Evolutionary conservation across 2,888 invertebrate genomes (phyloP).

Genomic region (Chloroclysta siterata): DNA sequence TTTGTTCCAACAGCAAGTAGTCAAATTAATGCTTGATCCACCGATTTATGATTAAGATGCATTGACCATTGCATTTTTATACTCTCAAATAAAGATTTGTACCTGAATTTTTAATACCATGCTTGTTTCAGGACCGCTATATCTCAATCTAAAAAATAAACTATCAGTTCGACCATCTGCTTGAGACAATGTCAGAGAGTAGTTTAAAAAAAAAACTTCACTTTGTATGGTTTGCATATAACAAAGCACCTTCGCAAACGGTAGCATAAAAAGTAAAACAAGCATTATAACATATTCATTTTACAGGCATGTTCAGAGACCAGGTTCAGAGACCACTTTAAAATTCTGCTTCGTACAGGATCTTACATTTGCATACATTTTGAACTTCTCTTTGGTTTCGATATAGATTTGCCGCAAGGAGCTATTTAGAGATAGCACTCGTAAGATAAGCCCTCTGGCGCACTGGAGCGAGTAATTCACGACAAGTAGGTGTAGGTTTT

Average conservation of each 20-base stretch:
- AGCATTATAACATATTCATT: background rate
- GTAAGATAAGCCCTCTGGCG: conserved; percentile 50
- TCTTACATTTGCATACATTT: conserved; percentile 48
- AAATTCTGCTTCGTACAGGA: conserved; percentile 32
- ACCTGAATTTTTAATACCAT: too few relatives aligned
- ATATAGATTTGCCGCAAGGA: conserved; percentile 60
- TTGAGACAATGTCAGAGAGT: too few relatives aligned
- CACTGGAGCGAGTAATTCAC: conserved; percentile 74
- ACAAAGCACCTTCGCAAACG: too few relatives aligned
- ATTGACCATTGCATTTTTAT: too few relatives aligned
- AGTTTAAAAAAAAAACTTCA: too few relatives aligned
- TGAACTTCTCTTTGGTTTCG: conserved; percentile 39
- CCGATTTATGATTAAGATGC: too few relatives aligned
- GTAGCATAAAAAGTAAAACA: background rate
- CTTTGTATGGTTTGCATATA: too few relatives aligned
- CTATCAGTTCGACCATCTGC: too few relatives aligned
- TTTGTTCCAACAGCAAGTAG: background rate
- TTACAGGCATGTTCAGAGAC: background rate
- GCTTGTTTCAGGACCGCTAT: too few relatives aligned
- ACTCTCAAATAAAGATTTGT: too few relatives aligned
- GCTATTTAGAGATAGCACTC: conserved; percentile 64
- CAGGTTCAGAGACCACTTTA: conserved; percentile 20
- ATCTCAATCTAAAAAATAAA: too few relatives aligned
- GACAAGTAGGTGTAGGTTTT: conserved; percentile 2
- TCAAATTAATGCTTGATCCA: too few relatives aligned